Evolutionary conservation across 2,888 invertebrate species (phyloP).

Genomic region (Epistrophella euchroma): DNA sequence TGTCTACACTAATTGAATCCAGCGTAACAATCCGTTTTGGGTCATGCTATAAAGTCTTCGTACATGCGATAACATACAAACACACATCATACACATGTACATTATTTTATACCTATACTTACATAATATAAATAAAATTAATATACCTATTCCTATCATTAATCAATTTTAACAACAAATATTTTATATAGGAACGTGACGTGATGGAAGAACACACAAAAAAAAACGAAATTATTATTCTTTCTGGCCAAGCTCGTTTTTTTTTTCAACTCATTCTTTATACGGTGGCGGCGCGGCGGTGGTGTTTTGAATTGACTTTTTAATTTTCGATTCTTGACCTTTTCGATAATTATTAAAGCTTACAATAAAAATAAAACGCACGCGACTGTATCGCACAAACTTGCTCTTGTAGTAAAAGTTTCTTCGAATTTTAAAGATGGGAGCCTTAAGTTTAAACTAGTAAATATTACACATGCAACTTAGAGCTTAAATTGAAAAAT

Average conservation of each 20-base stretch:
- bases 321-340: conserved; percentile 72
- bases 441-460: no score
- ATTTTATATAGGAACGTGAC: conserved; percentile 23
- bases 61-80: background rate
- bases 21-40: conserved; percentile 59
- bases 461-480: no score
- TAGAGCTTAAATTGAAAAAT: no score
- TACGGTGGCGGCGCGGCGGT: no score
- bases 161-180: conserved; percentile 55
- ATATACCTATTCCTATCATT: conserved; percentile 23
- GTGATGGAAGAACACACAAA: conserved; percentile 43
- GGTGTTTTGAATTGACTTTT: conserved; percentile 68
- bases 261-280: conserved; percentile 12
- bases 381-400: no score
- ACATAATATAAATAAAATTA: conserved; percentile 7
- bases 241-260: background rate
- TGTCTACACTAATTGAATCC: conserved; percentile 8
- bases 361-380: background rate
- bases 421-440: no score
- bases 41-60: conserved; percentile 43
- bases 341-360: conserved; percentile 45
- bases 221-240: conserved; percentile 25
- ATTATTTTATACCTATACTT: background rate
- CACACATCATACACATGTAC: background rate
- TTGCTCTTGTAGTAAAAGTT: no score